phyloP scores from a whole-genome alignment of 1,140 invertebrate species.

The Trichoplusia ni region DNA sequence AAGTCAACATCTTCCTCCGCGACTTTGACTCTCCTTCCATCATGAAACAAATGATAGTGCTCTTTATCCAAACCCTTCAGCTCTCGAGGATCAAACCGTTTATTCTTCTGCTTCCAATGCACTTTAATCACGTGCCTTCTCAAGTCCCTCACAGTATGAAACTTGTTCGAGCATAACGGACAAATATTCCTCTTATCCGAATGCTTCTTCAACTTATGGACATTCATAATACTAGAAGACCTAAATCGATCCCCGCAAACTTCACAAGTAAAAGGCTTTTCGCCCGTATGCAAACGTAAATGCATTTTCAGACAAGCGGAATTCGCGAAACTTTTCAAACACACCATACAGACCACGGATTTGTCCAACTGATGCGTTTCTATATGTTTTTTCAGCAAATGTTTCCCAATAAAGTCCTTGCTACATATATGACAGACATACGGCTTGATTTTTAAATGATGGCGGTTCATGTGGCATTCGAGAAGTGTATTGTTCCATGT shows the following conservation, averaged over 20 bases:
- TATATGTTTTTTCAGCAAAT: constrained; percentile 34
- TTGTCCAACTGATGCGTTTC: constrained; percentile 34
- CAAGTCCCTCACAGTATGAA: constrained; percentile 40
- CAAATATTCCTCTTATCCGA: constrained; percentile 37
- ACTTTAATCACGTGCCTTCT: constrained; percentile 44
- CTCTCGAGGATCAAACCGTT: constrained; percentile 39
- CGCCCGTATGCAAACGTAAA: constrained; percentile 44
- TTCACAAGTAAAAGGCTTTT: constrained; percentile 47
- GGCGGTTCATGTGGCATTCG: constrained; percentile 45
- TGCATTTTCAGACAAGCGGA: constrained; percentile 28
- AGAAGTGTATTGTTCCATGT: constrained; percentile 34
- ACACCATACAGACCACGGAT: constrained; percentile 29
- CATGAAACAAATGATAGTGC: constrained; percentile 45
- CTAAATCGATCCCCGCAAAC: constrained; percentile 45
- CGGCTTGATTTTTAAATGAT: constrained; percentile 46
- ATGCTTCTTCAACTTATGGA: constrained; percentile 47
- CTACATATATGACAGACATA: constrained; percentile 42
- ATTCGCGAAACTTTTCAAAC: constrained; percentile 25
- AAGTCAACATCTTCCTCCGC: constrained; percentile 6
- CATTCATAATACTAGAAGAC: constrained; percentile 44
- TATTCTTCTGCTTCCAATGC: constrained; percentile 44
- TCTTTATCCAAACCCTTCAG: constrained; percentile 33
- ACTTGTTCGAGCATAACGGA: constrained; percentile 43
- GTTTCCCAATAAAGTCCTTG: constrained; percentile 41
- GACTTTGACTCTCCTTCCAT: constrained; percentile 28